These are phyloP conservation scores for Onthophagus taurus DNA, from an alignment of 1,140 invertebrate species.

Conservation along the genomic window DNA sequence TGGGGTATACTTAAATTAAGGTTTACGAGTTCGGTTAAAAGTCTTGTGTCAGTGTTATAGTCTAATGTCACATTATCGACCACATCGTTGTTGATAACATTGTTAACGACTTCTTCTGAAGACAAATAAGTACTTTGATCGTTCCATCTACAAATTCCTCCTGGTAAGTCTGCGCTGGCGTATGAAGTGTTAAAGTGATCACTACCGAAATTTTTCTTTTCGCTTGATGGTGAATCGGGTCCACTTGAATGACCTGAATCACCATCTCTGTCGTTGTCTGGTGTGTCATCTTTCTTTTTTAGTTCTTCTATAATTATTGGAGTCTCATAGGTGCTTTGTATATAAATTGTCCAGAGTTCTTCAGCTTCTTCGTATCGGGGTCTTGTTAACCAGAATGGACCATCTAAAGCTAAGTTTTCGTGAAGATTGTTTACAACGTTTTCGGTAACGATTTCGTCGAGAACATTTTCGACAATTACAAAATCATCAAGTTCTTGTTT, in stretches of 20 bases:
- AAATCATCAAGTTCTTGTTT: neutral
- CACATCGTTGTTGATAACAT: no score
- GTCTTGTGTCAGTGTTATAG: no score
- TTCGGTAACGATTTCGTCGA: neutral
- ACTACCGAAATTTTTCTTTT: constrained; percentile 1
- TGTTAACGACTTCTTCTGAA: constrained; percentile 40
- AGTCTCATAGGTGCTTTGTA: no score
- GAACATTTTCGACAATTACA: constrained; percentile 3
- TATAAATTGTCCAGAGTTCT: constrained; percentile 43
- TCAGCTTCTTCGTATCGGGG: constrained; percentile 53
- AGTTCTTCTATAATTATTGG: no score
- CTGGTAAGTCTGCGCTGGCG: constrained; percentile 61
- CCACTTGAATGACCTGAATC: constrained; percentile 51
- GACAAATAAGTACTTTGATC: constrained; percentile 73
- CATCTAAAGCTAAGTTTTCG: constrained; percentile 41
- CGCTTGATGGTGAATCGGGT: constrained; percentile 16
- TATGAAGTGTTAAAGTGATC: constrained; percentile 29
- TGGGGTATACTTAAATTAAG: no score
- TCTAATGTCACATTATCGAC: no score
- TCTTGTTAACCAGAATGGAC: constrained; percentile 51
- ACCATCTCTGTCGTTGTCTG: constrained; percentile 42
- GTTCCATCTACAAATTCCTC: constrained; percentile 70
- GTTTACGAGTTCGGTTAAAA: no score
- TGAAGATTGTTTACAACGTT: no score
- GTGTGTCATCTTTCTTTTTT: constrained; percentile 39